Base-by-base conservation (phyloP, 2,113 vertebrate species). In the Tragelaphus scriptus region DNA sequence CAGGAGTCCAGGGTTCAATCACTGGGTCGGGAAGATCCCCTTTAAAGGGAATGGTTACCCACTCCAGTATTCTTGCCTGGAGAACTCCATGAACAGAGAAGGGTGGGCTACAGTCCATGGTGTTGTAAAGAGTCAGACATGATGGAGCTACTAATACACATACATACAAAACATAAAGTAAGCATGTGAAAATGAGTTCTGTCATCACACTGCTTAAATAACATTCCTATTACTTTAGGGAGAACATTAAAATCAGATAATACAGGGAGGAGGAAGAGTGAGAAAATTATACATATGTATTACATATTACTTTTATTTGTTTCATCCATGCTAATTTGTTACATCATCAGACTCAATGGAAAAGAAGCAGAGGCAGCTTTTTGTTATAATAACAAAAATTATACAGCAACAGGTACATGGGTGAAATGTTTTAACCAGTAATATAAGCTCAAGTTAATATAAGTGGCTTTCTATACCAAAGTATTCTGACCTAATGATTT, bases 381-480 rank as follows among this genome's bases (percentile, higher is more conserved):
- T 88, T 68, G 44, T 65, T 88, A 40, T 61, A 88, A 28, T 65
- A 89, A 86, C 44, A 94, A 71, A 86, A 98, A 12, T 49, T 88
- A 77, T 8, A 53, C 5, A 77, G 58, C 56, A 97, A 93, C 3
- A 97, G 26, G 28, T 91, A 94, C 23, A 36, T 7, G 25, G 40
- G 14, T 7, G 79, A 86, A 97, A 90, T 84, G 53, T 79, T 94
- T 87, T 59, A 94, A 84, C 16, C 21, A 79, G 25, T 68, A 36
- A 88, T 17, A 56, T 44, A 96, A 96, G 91, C 32, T 6, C 51
- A 97, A 96, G 40, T 82, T 65, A 92, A 94, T 88, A 26, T n/a
- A 92, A 81, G 36, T 44, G 59, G 53, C 23, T 97, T 88, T 77
- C 40, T n/a, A 63, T 53, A 77, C 88, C 1, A 47, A 91, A 97